Percentiles rank a stretch among this genome's conserved stretches.
Evolutionary conservation across 2,113 vertebrate genomes (phyloP).

Genomic region (Morone saxatilis): DNA sequence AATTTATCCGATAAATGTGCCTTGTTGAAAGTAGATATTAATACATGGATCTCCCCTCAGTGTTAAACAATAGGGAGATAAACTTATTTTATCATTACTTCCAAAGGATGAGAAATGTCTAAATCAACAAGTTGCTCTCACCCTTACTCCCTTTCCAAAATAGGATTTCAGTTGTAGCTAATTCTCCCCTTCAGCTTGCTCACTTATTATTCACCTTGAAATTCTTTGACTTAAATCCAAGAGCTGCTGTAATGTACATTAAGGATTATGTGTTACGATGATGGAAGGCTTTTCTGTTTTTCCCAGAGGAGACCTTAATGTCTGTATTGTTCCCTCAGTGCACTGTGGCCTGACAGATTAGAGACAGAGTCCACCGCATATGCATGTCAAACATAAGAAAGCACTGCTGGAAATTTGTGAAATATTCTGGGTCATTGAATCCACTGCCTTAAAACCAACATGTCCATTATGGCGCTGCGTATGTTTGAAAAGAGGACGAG

Average conservation of each 20-base stretch:
- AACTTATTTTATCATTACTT: not conserved
- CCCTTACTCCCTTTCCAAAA: not conserved
- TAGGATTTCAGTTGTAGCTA: not conserved
- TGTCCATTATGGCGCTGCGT: not conserved
- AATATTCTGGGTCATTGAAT: conserved; percentile 61
- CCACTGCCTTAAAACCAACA: not conserved
- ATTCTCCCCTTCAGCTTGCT: conserved; percentile 22
- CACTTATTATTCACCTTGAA: conserved; percentile 46
- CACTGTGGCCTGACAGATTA: conserved; percentile 47
- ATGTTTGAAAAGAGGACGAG: conserved; percentile 1
- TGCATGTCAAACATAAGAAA: conserved; percentile 45
- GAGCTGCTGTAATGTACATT: conserved; percentile 45
- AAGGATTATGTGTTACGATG: conserved; percentile 51
- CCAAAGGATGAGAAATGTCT: not conserved
- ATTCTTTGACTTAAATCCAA: conserved; percentile 49
- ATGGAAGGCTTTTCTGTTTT: conserved; percentile 51
- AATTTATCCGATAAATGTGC: too few relatives aligned
- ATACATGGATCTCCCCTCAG: too few relatives aligned
- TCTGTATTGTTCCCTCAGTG: conserved; percentile 26
- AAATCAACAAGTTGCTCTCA: not conserved
- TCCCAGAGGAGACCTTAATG: conserved; percentile 45
- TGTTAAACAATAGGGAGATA: not conserved
- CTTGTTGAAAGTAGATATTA: too few relatives aligned
- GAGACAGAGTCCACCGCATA: conserved; percentile 27
- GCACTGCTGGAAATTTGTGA: conserved; percentile 40